These are phyloP conservation scores for Betta splendens DNA, from an alignment of 2,797 vertebrate genomes.

Conservation along the genomic window DNA sequence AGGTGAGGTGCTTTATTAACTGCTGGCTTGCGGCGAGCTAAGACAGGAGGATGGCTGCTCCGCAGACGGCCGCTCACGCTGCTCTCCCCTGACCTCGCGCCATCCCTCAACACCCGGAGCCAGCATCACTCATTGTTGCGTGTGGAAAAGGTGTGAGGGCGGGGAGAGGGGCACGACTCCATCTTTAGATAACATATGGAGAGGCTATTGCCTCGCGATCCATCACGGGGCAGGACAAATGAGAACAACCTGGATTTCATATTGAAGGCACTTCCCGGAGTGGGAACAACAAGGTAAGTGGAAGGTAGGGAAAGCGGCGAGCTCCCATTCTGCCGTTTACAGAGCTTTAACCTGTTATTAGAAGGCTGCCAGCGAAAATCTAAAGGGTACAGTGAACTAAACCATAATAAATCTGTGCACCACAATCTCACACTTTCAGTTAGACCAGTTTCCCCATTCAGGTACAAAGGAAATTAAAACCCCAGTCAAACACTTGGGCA, in stretches of 20 bases:
- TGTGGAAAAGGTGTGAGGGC: slow-evolving; percentile 58
- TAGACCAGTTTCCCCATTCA: neutral
- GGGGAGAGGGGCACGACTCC: slow-evolving; percentile 57
- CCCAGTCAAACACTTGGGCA: neutral
- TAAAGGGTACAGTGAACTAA: slow-evolving; percentile 4
- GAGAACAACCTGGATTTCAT: slow-evolving; percentile 73
- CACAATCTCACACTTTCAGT: no score
- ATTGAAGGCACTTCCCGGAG: slow-evolving; percentile 56
- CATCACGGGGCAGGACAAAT: slow-evolving; percentile 73
- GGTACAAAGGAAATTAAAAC: slow-evolving; percentile 2
- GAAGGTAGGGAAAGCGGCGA: slow-evolving; percentile 30
- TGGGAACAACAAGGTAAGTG: slow-evolving; percentile 50
- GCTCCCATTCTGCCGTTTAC: slow-evolving; percentile 39
- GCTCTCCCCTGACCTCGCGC: slow-evolving; percentile 59
- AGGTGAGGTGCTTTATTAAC: slow-evolving; percentile 77
- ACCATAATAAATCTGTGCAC: neutral
- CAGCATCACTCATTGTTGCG: slow-evolving; percentile 70
- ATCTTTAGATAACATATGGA: slow-evolving; percentile 78
- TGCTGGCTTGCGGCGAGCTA: slow-evolving; percentile 70
- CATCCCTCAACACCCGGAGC: slow-evolving; percentile 54
- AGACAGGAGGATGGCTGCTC: slow-evolving; percentile 38
- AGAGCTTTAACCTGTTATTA: slow-evolving; percentile 43
- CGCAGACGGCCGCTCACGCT: slow-evolving; percentile 39
- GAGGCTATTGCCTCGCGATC: slow-evolving; percentile 67
- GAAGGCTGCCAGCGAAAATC: slow-evolving; percentile 15